Base-by-base conservation (phyloP, 2,113 vertebrate species). In the Neolamprologus falcicula region DNA sequence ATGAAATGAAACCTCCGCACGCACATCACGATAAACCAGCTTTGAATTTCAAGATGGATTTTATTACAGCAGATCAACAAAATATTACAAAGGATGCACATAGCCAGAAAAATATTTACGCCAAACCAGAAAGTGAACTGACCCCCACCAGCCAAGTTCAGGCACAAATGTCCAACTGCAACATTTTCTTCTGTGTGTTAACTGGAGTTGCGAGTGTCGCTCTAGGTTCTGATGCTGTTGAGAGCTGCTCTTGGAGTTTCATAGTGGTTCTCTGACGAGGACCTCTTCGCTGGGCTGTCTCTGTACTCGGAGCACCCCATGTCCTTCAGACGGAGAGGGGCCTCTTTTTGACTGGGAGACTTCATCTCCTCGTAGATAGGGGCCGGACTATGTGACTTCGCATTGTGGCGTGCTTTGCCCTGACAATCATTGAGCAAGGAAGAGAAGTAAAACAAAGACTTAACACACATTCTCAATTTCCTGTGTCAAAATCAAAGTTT, bases 101-200 rank as follows among this genome's bases (percentile, higher is more conserved):
- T 93, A 86, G 93, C 88, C 93, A 96, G 82, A 96, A 96, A 96
- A 96, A 68, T 96, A 90, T 87, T 94, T 96, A 90, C 89, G 95
- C 96, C 42, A 97, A 97, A 96, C 96, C 97, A 97, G 96, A 89
- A 97, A 97, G 95, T 96, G 21, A 90, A 84, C 57, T 85, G 97
- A 97, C 98, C 97, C 98, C 98, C 98, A 99, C 98, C 98, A 98
- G 98, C 96, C 97, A 97, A 96, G 76, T 98, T 98, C 98, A 98
- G 98, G 98, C 98, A 99, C 98, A 45, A 93, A 93, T 97, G 98
- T 99, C 98, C 98, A 99, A 99, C 98, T 99, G 98, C 71, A 76
- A 76, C 14, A 31, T 76, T 50, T 68, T 37, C 33, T 68, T 68
- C 33, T 68, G 33, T 68, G 63, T 21, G 63, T 13, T 68, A 37